These are phyloP conservation scores for Scarus forsteni DNA, from an alignment of 2,797 vertebrate species.

Conservation along the genomic window DNA sequence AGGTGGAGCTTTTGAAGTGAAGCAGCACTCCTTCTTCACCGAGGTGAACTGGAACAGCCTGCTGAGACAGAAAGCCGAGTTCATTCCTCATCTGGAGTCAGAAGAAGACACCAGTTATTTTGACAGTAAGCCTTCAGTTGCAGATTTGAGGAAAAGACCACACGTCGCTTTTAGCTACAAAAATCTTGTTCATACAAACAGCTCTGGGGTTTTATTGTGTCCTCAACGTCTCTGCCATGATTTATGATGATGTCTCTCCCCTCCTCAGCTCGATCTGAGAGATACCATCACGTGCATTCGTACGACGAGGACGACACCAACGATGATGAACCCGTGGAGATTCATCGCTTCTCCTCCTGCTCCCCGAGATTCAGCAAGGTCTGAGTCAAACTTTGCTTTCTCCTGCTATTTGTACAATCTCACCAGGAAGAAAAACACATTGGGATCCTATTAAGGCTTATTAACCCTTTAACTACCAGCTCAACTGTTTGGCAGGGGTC, in stretches of 20 bases:
- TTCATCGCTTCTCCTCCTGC: conserved; percentile 92
- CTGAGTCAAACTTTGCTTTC: not conserved
- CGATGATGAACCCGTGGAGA: conserved; percentile 93
- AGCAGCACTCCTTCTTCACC: conserved; percentile 91
- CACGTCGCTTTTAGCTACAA: not conserved
- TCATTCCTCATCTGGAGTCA: conserved; percentile 92
- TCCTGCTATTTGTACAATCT: not conserved
- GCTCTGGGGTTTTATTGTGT: conserved; percentile 15
- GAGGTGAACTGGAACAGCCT: conserved; percentile 93
- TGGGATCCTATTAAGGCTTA: too few species aligned
- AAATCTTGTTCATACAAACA: conserved; percentile 25
- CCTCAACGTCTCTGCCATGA: not conserved
- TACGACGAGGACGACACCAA: conserved; percentile 94
- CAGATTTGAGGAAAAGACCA: not conserved
- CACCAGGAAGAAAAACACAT: too few species aligned
- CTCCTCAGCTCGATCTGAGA: conserved; percentile 89
- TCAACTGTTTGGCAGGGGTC: too few species aligned
- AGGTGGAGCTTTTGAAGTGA: conserved; percentile 91
- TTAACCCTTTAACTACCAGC: too few species aligned
- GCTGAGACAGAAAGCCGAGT: conserved; percentile 94
- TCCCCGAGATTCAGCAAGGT: conserved; percentile 96
- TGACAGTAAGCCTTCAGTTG: conserved; percentile 86
- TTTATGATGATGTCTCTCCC: not conserved
- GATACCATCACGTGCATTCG: conserved; percentile 92
- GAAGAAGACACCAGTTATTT: conserved; percentile 97